Base-by-base conservation (phyloP, 2,888 invertebrate genomes). In the Hirtodrosophila duncani region DNA sequence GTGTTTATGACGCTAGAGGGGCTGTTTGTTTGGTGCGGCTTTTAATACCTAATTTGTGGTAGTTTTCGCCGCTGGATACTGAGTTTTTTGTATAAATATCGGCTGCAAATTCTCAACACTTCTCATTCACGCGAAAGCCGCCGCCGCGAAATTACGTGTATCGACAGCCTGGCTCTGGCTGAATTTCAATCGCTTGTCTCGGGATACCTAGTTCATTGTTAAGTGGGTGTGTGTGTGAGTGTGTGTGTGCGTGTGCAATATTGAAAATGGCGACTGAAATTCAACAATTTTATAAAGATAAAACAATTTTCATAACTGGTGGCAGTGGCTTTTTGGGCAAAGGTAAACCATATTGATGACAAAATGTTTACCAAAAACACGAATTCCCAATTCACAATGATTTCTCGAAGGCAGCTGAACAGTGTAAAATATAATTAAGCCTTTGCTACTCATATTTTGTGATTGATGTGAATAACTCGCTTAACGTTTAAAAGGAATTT, bases 291-390 rank as follows among this genome's bases (percentile, higher is more conserved):
- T 91, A 90, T 58, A 83, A 88, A 52, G 88, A 89, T 9, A 90
- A 90, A 69, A 89, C 88, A 72, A 66, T 91, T 0, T 86, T 91
- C 4, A 87, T 91, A 16, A 91, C 91, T 18, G 91, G 91, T 39
- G 90, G 88, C 17, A 90, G 90, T 60, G 91, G 91, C 56, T 86
- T 87, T 61, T 65, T 86, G 44, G 87, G 87, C 49, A 87, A 86
- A 86, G 85, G 87, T 87, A 74, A 1, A 14, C 9, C 13, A 26
- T 9, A 16, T 14, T 8, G 8, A 16, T 3, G 1, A 10, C 10
- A 17, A 33, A 8, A 13, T 29, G 9, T 38, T 26, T 38, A 14
- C 14, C 16, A 10, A 26, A 9, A 10, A 26, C 23, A 23, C 13
- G 16, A 16, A 18, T 14, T 24, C 24, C 1, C 24, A 17, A 16